These are phyloP conservation scores for Nothocercus julius DNA, from an alignment of 2,113 vertebrate genomes.

Conservation along the genomic window DNA sequence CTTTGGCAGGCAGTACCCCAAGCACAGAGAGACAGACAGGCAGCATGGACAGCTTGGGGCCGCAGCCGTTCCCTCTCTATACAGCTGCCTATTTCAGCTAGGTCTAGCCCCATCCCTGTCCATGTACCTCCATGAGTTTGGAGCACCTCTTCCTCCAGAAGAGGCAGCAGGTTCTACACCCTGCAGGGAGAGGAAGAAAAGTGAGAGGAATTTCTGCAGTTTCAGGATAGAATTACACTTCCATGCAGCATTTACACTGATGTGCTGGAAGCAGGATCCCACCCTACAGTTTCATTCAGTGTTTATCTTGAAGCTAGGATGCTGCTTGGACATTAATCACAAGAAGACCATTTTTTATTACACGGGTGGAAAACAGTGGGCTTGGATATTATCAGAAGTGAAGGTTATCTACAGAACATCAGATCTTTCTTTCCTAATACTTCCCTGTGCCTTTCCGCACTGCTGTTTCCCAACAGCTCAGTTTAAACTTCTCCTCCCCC, in stretches of 20 bases:
- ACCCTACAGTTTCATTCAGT: not conserved
- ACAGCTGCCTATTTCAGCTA: too few relatives aligned
- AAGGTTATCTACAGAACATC: not conserved
- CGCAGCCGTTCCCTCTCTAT: too few relatives aligned
- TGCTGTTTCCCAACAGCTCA: not conserved
- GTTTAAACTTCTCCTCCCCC: not conserved
- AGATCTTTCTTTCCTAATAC: not conserved
- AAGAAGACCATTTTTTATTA: not conserved
- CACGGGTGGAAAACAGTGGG: not conserved
- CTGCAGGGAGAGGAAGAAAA: too few relatives aligned
- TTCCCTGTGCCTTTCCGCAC: not conserved
- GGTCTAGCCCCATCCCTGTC: too few relatives aligned
- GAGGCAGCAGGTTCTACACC: too few relatives aligned
- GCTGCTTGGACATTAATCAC: not conserved
- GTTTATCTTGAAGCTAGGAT: not conserved
- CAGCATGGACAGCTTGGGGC: too few relatives aligned
- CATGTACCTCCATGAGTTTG: too few relatives aligned
- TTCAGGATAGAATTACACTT: too few relatives aligned
- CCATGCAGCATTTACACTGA: not conserved
- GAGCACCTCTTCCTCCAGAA: too few relatives aligned
- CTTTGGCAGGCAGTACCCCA: too few relatives aligned
- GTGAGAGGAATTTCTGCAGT: too few relatives aligned
- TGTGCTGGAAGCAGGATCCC: not conserved
- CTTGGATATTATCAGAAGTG: not conserved
- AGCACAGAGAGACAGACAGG: too few relatives aligned